A percentile compares a stretch with the other conserved stretches of the same genome.
Conservation (phyloP, 2,797 vertebrate genomes). For the Hippopotamyrus pictus region DNA sequence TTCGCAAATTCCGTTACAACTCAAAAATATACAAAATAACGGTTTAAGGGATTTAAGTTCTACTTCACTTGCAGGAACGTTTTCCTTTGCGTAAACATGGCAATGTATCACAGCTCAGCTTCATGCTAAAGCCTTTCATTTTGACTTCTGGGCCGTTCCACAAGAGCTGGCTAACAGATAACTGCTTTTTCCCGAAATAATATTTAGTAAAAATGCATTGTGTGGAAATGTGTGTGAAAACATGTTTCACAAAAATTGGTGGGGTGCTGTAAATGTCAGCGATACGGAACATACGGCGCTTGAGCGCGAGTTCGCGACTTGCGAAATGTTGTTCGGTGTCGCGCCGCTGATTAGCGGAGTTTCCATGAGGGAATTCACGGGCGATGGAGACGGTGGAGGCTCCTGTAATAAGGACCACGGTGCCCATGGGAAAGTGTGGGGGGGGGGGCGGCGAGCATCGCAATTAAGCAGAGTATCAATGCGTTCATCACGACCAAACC, state of each 20-base stretch:
- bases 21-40: conserved; percentile 34
- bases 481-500: conserved; percentile 45
- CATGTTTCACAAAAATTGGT: not conserved
- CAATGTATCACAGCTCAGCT: conserved; percentile 9
- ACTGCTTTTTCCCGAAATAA: not conserved
- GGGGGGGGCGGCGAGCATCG: not conserved
- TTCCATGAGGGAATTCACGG: not conserved
- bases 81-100: conserved; percentile 11
- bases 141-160: not conserved
- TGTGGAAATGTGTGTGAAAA: not conserved
- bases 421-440: not conserved
- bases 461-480: not conserved
- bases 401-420: not conserved
- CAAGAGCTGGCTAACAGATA: not conserved
- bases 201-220: not conserved
- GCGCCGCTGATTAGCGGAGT: not conserved
- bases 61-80: conserved; percentile 17
- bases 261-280: not conserved
- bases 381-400: too few relatives aligned
- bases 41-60: not conserved
- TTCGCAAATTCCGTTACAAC: conserved; percentile 30
- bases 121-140: not conserved
- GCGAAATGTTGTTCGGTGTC: not conserved
- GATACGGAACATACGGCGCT: not conserved
- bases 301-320: not conserved